Evolutionary conservation across 1,140 invertebrate species (phyloP), one percentile per base, ranked within the genome.

Genomic region (Cydia amplana): DNA sequence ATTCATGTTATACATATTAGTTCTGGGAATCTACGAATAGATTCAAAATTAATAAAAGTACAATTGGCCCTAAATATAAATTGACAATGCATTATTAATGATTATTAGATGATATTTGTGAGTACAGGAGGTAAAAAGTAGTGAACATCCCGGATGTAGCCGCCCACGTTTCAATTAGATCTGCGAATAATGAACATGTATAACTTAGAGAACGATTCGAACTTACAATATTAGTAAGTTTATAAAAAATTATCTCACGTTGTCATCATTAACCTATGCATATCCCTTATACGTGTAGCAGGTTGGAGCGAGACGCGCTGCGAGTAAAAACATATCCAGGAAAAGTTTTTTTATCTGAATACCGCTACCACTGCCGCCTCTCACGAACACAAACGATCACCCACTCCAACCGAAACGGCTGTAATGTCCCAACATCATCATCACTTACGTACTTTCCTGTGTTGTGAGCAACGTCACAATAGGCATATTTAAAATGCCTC

Each of bases 401-500:
- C 49, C n/a, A 51, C 14, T 51, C 16, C n/a, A 18, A 49, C 12
- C 20, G 23, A 23, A 60, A 23, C 23, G 18, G 55, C 55, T 1
- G 18, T 60, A 60, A 55, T 55, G n/a, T 5, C 18, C 55, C 18
- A 60, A 23, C 55, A 23, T 23, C 55, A 23, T 23, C 9, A 60
- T 23, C 2, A 60, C 55, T 23, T 60, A n/a, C 51, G 0, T 55
- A n/a, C 51, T 55, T 55, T 55, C n/a, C 5, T 20, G n/a, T 18
- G n/a, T 18, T 60, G 18, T 60, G 12, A 60, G 9, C 9, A 10
- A 5, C 55, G 18, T 51, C 40, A 49, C 20, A 73, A 49, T 43
- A 16, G 46, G 18, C 72, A 73, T 51, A 4, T 73, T 51, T 46
- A 73, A 73, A 73, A 73, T 73, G 49, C 36, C n/a, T 43, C 74